A percentile compares a stretch with the other conserved stretches of the same genome.
These are phyloP conservation scores for Ethmia dodecea DNA, from an alignment of 2,888 invertebrate genomes.

Conservation along the genomic window DNA sequence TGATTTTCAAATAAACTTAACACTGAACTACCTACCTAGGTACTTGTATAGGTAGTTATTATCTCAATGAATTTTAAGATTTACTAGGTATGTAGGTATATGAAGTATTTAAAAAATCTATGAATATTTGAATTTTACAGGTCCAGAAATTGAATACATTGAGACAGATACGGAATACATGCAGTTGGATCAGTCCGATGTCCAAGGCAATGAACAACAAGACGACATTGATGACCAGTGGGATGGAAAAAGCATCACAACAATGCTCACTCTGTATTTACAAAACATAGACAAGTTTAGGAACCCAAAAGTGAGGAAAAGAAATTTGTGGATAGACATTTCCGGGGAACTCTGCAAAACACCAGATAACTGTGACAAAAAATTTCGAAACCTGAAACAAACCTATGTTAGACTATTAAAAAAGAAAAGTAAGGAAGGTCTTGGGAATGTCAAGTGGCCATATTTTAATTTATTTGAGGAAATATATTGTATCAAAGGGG, in stretches of 20 bases:
- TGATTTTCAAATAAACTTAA: no score
- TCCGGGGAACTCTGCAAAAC: conserved; percentile 50
- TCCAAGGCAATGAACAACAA: conserved; percentile 40
- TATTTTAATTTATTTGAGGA: conserved; percentile 65
- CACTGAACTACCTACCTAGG: no score
- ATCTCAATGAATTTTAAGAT: no score
- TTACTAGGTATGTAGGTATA: no score
- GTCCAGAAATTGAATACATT: conserved; percentile 43
- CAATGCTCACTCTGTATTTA: conserved; percentile 51
- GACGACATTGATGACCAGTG: conserved; percentile 63
- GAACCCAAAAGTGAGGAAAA: conserved; percentile 65
- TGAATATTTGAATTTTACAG: no score
- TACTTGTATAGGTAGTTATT: no score
- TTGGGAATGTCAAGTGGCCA: conserved; percentile 58
- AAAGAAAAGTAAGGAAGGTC: conserved; percentile 48
- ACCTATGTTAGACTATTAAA: conserved; percentile 61
- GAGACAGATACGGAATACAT: conserved; percentile 48
- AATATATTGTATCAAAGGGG: conserved; percentile 57
- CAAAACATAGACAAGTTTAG: conserved; percentile 60
- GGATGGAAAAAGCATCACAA: conserved; percentile 49
- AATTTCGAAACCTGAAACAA: conserved; percentile 65
- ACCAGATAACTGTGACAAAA: conserved; percentile 64
- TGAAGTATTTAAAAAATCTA: no score
- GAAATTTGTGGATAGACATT: conserved; percentile 63
- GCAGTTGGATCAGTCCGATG: conserved; percentile 43